A percentile compares a stretch with the other conserved stretches of the same genome.
These are phyloP conservation scores for Hydropsyche tenuis DNA, from an alignment of 1,140 invertebrate species.

Conservation along the genomic window DNA sequence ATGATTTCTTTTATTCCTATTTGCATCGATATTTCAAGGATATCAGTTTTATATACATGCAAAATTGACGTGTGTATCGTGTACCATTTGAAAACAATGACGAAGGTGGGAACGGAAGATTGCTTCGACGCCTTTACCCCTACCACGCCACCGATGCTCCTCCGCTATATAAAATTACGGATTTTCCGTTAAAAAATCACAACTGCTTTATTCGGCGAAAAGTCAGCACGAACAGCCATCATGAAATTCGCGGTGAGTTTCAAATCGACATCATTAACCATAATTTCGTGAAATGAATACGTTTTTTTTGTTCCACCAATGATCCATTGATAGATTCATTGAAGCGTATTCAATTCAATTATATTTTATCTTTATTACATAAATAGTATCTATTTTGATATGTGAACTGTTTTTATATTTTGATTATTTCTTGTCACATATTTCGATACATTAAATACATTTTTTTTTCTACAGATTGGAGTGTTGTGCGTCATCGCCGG, in stretches of 20 bases:
- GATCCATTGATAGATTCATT: too few species aligned
- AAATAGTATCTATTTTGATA: too few species aligned
- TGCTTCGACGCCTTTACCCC: slow-evolving; percentile 6
- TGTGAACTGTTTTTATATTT: too few species aligned
- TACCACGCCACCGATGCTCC: neutral
- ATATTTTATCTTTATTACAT: too few species aligned
- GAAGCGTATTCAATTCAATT: too few species aligned
- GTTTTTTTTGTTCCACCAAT: too few species aligned
- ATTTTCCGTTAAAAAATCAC: slow-evolving; percentile 13
- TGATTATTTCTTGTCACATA: too few species aligned
- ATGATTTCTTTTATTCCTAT: neutral
- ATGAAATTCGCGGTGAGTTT: slow-evolving; percentile 7
- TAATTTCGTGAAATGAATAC: too few species aligned
- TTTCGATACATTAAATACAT: neutral
- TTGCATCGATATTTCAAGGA: neutral
- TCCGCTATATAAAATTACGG: slow-evolving; percentile 19
- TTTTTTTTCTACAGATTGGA: neutral
- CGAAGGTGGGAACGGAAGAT: slow-evolving; percentile 20
- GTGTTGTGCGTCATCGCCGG: neutral
- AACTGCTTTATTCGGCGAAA: neutral
- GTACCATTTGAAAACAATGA: slow-evolving; percentile 19
- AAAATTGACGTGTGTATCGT: neutral
- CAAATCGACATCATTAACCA: neutral
- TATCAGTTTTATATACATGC: neutral
- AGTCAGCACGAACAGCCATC: neutral